Conservation (phyloP, 2,888 invertebrate species). For the Shargacucullia verbasci region DNA sequence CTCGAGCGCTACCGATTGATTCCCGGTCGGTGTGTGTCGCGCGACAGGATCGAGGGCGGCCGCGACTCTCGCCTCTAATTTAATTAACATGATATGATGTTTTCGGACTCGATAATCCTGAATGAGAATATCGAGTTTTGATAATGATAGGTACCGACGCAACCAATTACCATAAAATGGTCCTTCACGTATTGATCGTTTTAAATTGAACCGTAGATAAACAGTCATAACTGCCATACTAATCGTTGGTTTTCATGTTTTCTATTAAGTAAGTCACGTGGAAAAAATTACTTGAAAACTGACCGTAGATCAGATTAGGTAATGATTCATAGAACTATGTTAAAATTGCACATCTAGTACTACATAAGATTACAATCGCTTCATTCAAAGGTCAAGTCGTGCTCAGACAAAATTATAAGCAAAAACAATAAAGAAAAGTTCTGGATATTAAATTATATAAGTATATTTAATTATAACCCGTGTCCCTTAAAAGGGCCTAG, state of each 20-base stretch:
- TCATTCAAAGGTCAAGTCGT: background rate
- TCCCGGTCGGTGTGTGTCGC: conserved; percentile 57
- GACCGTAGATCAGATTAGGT: conserved; percentile 1
- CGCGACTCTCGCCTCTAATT: conserved; percentile 50
- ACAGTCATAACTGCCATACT: background rate
- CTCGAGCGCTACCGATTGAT: conserved; percentile 74
- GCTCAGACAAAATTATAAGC: background rate
- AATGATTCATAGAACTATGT: too few relatives aligned
- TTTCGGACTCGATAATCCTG: conserved; percentile 40
- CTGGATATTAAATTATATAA: conserved; percentile 16
- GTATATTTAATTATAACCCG: conserved; percentile 69
- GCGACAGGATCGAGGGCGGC: conserved; percentile 49
- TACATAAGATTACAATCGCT: background rate
- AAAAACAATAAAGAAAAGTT: conserved; percentile 9
- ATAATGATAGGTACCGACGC: conserved; percentile 29
- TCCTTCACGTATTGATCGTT: conserved; percentile 39
- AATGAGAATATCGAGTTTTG: conserved; percentile 31
- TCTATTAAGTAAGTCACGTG: background rate
- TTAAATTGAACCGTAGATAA: conserved; percentile 2
- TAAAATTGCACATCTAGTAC: too few relatives aligned
- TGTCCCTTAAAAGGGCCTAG: conserved; percentile 56
- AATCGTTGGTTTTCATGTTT: background rate
- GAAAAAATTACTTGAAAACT: background rate
- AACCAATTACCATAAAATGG: conserved; percentile 27
- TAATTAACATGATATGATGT: conserved; percentile 57